Evolutionary conservation across 2,888 invertebrate genomes (phyloP), one percentile per base, ranked within the genome.

Genomic region (Morinoia aosen): DNA sequence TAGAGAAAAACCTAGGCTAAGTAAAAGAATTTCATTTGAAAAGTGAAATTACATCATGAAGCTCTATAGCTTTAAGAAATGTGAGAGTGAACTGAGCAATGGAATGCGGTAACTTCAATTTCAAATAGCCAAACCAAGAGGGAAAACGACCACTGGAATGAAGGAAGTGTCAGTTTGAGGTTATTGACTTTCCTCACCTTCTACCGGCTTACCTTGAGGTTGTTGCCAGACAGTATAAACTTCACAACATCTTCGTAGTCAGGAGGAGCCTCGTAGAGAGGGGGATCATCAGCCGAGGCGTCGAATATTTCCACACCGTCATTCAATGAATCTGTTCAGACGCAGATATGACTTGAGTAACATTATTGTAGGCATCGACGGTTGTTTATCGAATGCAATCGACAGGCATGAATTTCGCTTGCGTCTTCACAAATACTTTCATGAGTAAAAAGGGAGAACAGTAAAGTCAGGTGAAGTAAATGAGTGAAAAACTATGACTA

Each of bases 231-330:
- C 39, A 96, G 95, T 57, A 96, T 96, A 40, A 96, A 61, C 58
- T 96, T 96, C 58, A 98, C 98, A n/a, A 98, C 98, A 96, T 98
- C 98, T 96, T 98, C 98, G 97, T 98, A 98, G 96, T 98, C 98
- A 0, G 98, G 98, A 0, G 98, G 98, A 0, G 98, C 98, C 97
- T 98, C 98, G 97, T 98, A 98, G 94, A 97, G 97, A 0, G 98
- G 98, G 19, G 98, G 98, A 76, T 98, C 98, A 96, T 98, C 98
- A 90, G 97, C 97, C 4, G 97, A 97, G 94, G 97, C 98, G 97
- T 97, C 97, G 97, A 97, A 97, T 97, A 97, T 97, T 97, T 97
- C 97, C 97, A 97, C 97, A 97, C 97, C 96, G 58, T 96, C 96
- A 58, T 95, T 95, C 76, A 95, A 88, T 10, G 96, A 95, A 90